A percentile compares a stretch with the other conserved stretches of the same genome.
Conservation (phyloP, 2,888 invertebrate genomes). For the Suillia variegata region DNA sequence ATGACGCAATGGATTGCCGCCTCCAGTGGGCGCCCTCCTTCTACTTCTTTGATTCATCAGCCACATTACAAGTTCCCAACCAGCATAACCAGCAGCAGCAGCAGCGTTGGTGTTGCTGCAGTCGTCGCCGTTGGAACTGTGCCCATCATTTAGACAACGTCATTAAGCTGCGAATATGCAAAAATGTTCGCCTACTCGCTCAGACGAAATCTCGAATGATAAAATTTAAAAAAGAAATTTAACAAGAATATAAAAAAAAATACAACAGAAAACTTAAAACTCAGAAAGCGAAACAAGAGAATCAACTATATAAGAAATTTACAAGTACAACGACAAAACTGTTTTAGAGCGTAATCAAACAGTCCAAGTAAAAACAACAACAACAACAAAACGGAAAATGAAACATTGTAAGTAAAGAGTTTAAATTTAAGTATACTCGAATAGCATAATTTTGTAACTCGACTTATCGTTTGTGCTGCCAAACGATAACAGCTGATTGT, state of each 20-base stretch:
- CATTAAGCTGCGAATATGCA: neutral
- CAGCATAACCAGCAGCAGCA: conserved; percentile 15
- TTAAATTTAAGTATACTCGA: too few relatives aligned
- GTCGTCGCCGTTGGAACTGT: too few relatives aligned
- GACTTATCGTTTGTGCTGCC: too few relatives aligned
- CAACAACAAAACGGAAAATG: conserved; percentile 33
- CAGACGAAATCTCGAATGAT: neutral
- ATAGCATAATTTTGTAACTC: too few relatives aligned
- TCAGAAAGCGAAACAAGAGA: neutral
- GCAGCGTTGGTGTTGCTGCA: too few relatives aligned
- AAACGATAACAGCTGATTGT: too few relatives aligned
- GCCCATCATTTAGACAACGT: neutral
- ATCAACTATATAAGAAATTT: conserved; percentile 21
- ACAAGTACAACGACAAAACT: conserved; percentile 40
- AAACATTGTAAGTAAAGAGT: conserved; percentile 44
- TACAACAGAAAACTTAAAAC: neutral
- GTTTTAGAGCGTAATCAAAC: conserved; percentile 25
- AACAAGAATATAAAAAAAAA: neutral
- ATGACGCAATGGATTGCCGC: conserved; percentile 39
- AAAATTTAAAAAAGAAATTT: conserved; percentile 12
- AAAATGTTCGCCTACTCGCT: neutral
- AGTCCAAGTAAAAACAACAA: conserved; percentile 3
- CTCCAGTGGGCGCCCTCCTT: conserved; percentile 34
- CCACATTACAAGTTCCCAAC: too few relatives aligned
- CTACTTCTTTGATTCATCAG: too few relatives aligned